Conservation (phyloP, 2,888 invertebrate genomes). For the Metallyticus violacea region DNA sequence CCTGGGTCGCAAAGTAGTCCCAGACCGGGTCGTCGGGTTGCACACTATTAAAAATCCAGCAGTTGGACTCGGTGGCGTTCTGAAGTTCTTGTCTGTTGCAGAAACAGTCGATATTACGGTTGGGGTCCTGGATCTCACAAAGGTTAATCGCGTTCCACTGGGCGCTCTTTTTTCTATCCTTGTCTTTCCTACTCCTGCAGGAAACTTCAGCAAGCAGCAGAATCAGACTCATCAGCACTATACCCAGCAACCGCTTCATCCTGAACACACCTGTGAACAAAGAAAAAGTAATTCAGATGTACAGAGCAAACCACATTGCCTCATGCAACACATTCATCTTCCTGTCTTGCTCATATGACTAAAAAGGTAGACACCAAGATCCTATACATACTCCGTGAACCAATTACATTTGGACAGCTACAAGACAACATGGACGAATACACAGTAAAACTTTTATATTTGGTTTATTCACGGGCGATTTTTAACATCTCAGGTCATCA, state of each 20-base stretch:
- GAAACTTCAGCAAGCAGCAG: background rate
- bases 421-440: too few relatives aligned
- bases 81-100: conserved; percentile 58
- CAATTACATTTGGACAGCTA: too few relatives aligned
- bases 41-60: conserved; percentile 70
- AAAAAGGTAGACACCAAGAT: too few relatives aligned
- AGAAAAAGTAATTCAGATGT: too few relatives aligned
- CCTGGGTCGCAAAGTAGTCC: conserved; percentile 69
- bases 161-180: conserved; percentile 12
- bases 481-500: too few relatives aligned
- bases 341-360: too few relatives aligned
- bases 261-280: background rate
- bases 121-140: conserved; percentile 53
- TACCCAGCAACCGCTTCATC: background rate
- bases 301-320: too few relatives aligned
- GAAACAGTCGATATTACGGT: conserved; percentile 58
- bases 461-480: too few relatives aligned
- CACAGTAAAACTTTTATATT: too few relatives aligned
- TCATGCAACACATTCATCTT: too few relatives aligned
- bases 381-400: too few relatives aligned
- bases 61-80: conserved; percentile 69
- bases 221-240: background rate
- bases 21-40: conserved; percentile 53
- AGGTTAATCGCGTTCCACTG: conserved; percentile 45
- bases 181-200: background rate